Evolutionary conservation across 2,888 invertebrate genomes (phyloP).

Genomic region (Drosophila putrida): DNA sequence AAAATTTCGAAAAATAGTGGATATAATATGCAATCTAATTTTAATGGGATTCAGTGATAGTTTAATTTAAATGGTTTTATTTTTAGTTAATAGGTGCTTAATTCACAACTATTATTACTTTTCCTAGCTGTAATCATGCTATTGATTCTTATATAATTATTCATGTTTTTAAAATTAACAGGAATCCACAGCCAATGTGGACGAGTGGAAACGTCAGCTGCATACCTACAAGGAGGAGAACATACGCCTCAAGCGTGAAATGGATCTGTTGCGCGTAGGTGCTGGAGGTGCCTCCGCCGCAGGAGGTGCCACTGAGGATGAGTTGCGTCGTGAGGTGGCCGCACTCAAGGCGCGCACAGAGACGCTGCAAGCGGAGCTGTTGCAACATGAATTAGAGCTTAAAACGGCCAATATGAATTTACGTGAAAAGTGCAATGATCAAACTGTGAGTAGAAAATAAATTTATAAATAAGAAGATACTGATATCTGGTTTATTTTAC

Average conservation of each 20-base stretch:
- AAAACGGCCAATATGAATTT: conserved; percentile 86
- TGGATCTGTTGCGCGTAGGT: conserved; percentile 89
- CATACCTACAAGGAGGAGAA: conserved; percentile 97
- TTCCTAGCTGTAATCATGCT: too few relatives aligned
- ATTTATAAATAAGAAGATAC: not conserved
- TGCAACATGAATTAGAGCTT: conserved; percentile 93
- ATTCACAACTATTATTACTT: too few relatives aligned
- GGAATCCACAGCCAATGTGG: conserved; percentile 97
- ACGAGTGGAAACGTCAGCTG: conserved; percentile 98
- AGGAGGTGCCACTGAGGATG: conserved; percentile 89
- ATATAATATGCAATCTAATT: too few relatives aligned
- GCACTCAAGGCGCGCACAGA: conserved; percentile 92
- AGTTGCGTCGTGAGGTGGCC: conserved; percentile 91
- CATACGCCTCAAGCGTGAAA: conserved; percentile 91
- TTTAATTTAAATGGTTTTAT: too few relatives aligned
- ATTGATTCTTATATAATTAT: not conserved
- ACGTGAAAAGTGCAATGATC: conserved; percentile 88
- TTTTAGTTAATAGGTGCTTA: too few relatives aligned
- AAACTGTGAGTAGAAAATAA: conserved; percentile 87
- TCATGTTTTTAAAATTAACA: conserved; percentile 29
- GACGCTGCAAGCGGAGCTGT: conserved; percentile 92
- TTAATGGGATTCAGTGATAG: too few relatives aligned
- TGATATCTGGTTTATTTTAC: conserved; percentile 5
- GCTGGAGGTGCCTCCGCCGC: conserved; percentile 86
- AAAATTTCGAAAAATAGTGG: too few relatives aligned